Percentiles rank a stretch among this genome's conserved stretches.
These are phyloP conservation scores for Chlamydotis undulata DNA, from an alignment of 2,113 vertebrate genomes.

Conservation along the genomic window DNA sequence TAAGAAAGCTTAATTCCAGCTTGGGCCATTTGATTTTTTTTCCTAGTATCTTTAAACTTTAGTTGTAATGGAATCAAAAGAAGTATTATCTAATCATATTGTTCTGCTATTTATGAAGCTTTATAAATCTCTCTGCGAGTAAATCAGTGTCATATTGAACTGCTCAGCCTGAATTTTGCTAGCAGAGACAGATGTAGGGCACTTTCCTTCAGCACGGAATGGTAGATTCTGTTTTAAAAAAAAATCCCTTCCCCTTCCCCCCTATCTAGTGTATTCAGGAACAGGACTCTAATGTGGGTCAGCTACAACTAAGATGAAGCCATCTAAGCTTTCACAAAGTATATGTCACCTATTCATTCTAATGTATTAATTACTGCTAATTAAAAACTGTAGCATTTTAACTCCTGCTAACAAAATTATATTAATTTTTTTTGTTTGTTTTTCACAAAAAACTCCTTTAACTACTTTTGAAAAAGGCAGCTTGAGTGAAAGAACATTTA, in stretches of 20 bases:
- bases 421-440: not conserved
- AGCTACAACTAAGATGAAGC: not conserved
- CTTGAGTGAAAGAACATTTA: not conserved
- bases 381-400: not conserved
- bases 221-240: constrained; percentile 44
- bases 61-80: constrained; percentile 60
- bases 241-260: not conserved
- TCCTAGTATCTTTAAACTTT: constrained; percentile 36
- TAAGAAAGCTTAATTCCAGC: constrained; percentile 42
- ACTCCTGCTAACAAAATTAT: not conserved
- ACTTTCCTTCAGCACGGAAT: not conserved
- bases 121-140: constrained; percentile 64
- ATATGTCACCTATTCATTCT: not conserved
- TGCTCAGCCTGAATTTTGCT: constrained; percentile 64
- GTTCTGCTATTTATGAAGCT: constrained; percentile 60
- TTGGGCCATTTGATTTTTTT: constrained; percentile 30
- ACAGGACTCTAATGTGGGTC: not conserved
- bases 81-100: constrained; percentile 62
- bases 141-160: constrained; percentile 65
- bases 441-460: not conserved
- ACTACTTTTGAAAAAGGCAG: not conserved
- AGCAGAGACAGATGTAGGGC: constrained; percentile 52
- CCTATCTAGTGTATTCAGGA: not conserved
- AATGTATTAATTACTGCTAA: not conserved
- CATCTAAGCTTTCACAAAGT: not conserved